These are phyloP conservation scores for Plagiodera versicolora DNA, from an alignment of 2,888 invertebrate genomes.

Conservation along the genomic window DNA sequence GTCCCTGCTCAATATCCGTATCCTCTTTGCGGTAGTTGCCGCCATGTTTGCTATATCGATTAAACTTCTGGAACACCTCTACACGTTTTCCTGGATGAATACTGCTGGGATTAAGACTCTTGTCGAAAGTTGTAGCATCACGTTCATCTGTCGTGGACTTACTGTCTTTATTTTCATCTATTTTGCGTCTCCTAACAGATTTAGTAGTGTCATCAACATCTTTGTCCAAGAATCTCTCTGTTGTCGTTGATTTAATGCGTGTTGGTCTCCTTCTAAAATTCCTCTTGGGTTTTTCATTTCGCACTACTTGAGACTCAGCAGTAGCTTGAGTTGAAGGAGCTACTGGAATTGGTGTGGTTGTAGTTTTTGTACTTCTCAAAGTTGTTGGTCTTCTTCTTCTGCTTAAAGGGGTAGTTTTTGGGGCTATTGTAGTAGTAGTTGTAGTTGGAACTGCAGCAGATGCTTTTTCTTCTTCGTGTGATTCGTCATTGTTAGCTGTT, in stretches of 20 bases:
- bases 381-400: constrained; percentile 31
- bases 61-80: constrained; percentile 22
- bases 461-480: background rate
- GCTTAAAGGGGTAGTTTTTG: constrained; percentile 17
- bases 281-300: constrained; percentile 35
- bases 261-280: constrained; percentile 42
- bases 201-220: constrained; percentile 32
- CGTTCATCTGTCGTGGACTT: background rate
- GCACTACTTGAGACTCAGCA: constrained; percentile 3
- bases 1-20: constrained; percentile 9
- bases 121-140: background rate
- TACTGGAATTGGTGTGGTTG: background rate
- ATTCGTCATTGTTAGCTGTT: background rate
- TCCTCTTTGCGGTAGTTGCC: constrained; percentile 15
- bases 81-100: constrained; percentile 16
- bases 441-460: constrained; percentile 10
- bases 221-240: constrained; percentile 28
- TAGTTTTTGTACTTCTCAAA: constrained; percentile 22
- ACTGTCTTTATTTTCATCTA: background rate
- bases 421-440: constrained; percentile 21
- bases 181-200: constrained; percentile 33
- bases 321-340: background rate
- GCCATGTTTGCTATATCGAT: constrained; percentile 21
- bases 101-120: constrained; percentile 3
- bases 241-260: constrained; percentile 38